Evolutionary conservation across 2,888 invertebrate genomes (phyloP), one percentile per base, ranked within the genome.

Genomic region (Synanthedon andrenaeformis): DNA sequence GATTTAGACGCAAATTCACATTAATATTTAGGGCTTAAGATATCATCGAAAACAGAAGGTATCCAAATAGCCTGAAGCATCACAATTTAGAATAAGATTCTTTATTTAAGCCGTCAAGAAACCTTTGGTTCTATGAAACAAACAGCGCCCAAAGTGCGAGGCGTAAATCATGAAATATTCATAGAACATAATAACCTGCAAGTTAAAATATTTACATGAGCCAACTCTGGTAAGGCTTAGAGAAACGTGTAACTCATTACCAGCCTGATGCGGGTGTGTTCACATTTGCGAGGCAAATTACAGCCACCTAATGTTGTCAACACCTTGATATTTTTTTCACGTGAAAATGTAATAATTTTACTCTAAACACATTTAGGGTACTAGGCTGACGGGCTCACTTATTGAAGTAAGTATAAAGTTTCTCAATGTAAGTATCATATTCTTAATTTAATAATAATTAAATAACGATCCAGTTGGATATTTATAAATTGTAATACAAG

Each of bases 201-300:
- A 17, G 19, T 35, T 45, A 45, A 49, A 49, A 49, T 49, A 49
- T 49, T 35, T 45, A 45, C 45, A 49, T 19, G 49, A 49, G 19
- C 12, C 17, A 11, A 12, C 17, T 49, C 23, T 49, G 17, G 17
- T 19, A 49, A 49, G 23, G 51, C 35, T 51, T 35, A 12, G 13
- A 12, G 10, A n/a, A n/a, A 41, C 51, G 23, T 56, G 52, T 49
- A 55, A 59, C 60, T 62, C 62, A 63, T 63, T 62, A 65, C 51
- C 53, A 53, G 45, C 51, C 48, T 35, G 60, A 49, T 51, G 41
- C 51, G 42, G 49, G 56, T 54, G 63, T 61, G 62, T 64, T 65
- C 65, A 65, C 72, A 76, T 79, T 79, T 79, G 75, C 69, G 61
- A 75, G 61, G 72, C 75, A 82, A 80, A 80, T 81, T 79, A 75